phyloP scores from a whole-genome alignment of 2,888 invertebrate species.

The Esperia sulphurella region DNA sequence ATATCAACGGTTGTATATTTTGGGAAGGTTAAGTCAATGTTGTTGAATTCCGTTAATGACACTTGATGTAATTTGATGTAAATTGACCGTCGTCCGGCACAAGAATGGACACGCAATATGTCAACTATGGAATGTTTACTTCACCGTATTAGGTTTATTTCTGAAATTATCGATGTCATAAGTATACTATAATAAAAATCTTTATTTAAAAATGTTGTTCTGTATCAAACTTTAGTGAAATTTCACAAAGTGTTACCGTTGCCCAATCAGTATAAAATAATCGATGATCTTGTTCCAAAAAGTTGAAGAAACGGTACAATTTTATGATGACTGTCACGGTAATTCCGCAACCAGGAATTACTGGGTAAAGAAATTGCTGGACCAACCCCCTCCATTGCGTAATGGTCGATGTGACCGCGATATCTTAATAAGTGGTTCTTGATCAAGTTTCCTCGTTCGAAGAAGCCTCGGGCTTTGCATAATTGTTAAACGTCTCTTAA shows the following conservation, averaged over 20 bases:
- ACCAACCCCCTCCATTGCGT: conserved; percentile 43
- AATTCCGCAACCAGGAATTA: conserved; percentile 47
- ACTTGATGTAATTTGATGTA: conserved; percentile 71
- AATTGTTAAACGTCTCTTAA: conserved; percentile 57
- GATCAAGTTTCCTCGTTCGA: conserved; percentile 57
- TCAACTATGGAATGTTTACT: conserved; percentile 75
- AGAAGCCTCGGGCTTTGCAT: conserved; percentile 55
- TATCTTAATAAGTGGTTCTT: conserved; percentile 74
- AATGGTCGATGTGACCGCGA: conserved; percentile 68
- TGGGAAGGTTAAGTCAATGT: conserved; percentile 26
- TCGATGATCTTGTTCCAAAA: conserved; percentile 53
- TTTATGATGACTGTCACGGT: conserved; percentile 65
- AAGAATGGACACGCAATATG: conserved; percentile 67
- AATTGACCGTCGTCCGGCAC: conserved; percentile 62
- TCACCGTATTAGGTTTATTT: conserved; percentile 43
- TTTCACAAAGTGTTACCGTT: too few relatives aligned
- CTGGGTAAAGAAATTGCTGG: conserved; percentile 46
- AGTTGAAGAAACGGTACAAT: conserved; percentile 54
- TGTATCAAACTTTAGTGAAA: too few relatives aligned
- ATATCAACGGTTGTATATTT: conserved; percentile 24
- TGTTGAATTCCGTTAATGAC: conserved; percentile 65
- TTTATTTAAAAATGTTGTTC: too few relatives aligned
- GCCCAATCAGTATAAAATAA: conserved; percentile 32
- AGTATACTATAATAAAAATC: conserved; percentile 22
- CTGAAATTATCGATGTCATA: conserved; percentile 57